These are phyloP conservation scores for Synaphobranchus kaupii DNA, from an alignment of 2,797 vertebrate species.

Conservation along the genomic window DNA sequence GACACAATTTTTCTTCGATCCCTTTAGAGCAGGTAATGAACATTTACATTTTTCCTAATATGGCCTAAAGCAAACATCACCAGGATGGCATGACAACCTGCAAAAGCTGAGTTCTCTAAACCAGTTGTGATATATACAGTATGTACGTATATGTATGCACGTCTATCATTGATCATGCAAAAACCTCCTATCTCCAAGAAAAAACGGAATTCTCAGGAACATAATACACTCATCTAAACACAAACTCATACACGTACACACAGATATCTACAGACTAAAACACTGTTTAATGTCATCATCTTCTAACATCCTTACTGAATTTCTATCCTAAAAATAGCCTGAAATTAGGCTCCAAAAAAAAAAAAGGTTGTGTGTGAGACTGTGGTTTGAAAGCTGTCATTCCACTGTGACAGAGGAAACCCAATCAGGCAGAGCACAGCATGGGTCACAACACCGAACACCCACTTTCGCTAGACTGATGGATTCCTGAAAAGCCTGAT, in stretches of 20 bases:
- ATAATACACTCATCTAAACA: background rate
- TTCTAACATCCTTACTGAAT: background rate
- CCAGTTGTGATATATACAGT: background rate
- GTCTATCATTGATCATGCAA: too few species aligned
- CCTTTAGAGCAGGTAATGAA: background rate
- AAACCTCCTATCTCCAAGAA: too few species aligned
- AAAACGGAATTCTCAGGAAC: background rate
- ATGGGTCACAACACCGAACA: background rate
- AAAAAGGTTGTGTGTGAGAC: background rate
- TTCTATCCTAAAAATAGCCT: background rate
- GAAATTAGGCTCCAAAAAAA: background rate
- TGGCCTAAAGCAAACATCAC: background rate
- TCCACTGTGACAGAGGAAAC: background rate
- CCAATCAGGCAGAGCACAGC: background rate
- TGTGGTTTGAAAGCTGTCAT: background rate
- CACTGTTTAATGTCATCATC: background rate
- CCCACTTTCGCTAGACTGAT: background rate
- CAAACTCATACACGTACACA: background rate
- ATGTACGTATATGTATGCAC: too few species aligned
- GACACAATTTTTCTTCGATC: background rate
- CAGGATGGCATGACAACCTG: background rate
- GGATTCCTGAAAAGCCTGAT: slow-evolving; percentile 2
- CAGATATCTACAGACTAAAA: background rate
- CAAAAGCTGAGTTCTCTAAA: background rate
- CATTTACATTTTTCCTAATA: slow-evolving; percentile 4